Base-by-base conservation (phyloP, 2,888 invertebrate species). In the Drosophila antonietae region DNA sequence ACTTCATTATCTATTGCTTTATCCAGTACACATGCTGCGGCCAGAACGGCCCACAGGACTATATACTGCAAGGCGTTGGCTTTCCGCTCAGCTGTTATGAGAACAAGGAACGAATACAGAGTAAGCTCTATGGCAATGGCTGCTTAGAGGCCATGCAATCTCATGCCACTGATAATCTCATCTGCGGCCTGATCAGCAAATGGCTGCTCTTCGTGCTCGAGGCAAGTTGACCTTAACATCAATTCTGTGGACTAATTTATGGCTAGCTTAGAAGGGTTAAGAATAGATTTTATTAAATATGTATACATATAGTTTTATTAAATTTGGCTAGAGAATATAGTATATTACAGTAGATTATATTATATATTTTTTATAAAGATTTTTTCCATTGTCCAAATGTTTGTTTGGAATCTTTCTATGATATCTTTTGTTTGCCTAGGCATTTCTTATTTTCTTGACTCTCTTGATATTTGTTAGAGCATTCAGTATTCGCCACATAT, bases 1-100 rank as follows among this genome's bases (percentile, higher is more conserved):
- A 37, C 1, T 52, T 52, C 33, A 31, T 31, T 3, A 28, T 10
- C 28, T 0, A 4, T 35, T 43, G 2, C 4, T 41, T 61, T 33
- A 6, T 28, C 28, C 43, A 91, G 91, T 85, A 89, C 63, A 81
- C 90, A 9, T 91, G 92, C 46, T 93, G 93, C 55, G 92, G 92
- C 20, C 75, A 83, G 47, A 74, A 73, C 31, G 91, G 92, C 0
- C 81, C 91, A 2, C 73, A 78, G 2, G 92, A 93, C 51, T 92
- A 91, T 35, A 76, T 88, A 33, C 55, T 75, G 3, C 73, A 81
- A 59, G 89, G 82, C 3, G 67, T 64, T 35, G 73, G 72, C 10
- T 86, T 88, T 73, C 91, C 91, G 3, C 66, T 78, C n/a, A 88
- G 78, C 35, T 91, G 91, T 60, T 91, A 88, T 63, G 55, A 53